Evolutionary conservation across 2,113 vertebrate genomes (phyloP), one percentile per base, ranked within the genome.

Genomic region (Microtus ochrogaster): DNA sequence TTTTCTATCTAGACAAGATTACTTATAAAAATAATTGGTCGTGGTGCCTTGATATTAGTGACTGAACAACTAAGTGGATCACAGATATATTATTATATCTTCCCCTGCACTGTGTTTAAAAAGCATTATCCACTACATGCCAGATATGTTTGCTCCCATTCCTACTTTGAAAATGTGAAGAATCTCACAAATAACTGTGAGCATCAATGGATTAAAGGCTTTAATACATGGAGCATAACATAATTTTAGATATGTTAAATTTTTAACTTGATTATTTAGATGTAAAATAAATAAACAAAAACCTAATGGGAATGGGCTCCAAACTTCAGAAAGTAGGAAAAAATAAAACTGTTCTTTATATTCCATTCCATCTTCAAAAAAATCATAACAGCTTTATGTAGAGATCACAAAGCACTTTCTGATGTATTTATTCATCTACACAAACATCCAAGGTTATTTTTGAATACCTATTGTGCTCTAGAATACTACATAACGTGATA

Each of bases 351-450:
- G 33, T 11, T 85, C 39, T 94, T 36, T 66, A 11, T 41, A 39
- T 79, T 90, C 12, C 41, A 36, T 73, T 44, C 3, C 39, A 16
- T 5, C 76, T 36, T 89, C 81, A 33, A 85, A 81, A 96, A 88
- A 83, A n/a, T 52, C 74, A 12, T 24, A 63, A 41, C 19, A 41
- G 6, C 36, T 10, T 74, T 39, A 92, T 33, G 19, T 55, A 89
- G 72, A 92, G 96, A 89, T 74, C 66, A 91, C 16, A 11, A 44
- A 84, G 26, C 28, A 70, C 17, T 70, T 2, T 85, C 74, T 72
- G 7, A 76, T 79, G 39, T 92, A 73, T 88, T 72, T 89, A 92
- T 85, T 94, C 58, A 79, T 90, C 24, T 81, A 47, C 76, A n/a
- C 2, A 49, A 92, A 55, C 1, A 68, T 74, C n/a, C 36, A 73